phyloP scores from a whole-genome alignment of 1,140 invertebrate genomes.

The Drosophila willistoni region DNA sequence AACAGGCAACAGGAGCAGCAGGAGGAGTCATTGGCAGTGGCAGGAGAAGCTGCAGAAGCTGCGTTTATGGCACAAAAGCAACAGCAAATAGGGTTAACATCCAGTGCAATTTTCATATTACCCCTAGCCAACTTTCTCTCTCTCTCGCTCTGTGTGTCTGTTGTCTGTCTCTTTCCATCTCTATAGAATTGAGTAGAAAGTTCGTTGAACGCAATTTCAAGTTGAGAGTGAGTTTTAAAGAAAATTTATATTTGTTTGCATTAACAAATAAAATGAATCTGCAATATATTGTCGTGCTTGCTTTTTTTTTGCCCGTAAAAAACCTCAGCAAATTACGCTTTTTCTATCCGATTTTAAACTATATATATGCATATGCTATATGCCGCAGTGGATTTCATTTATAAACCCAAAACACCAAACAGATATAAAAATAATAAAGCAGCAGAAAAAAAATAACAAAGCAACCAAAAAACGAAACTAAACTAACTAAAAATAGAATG shows the following conservation, averaged over 20 bases:
- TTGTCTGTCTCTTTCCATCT: slow-evolving; percentile 13
- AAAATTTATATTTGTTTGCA: slow-evolving; percentile 6
- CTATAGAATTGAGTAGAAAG: slow-evolving; percentile 36
- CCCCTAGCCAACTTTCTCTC: slow-evolving; percentile 36
- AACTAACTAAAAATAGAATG: background rate
- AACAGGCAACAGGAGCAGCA: slow-evolving; percentile 38
- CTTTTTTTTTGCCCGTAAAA: background rate
- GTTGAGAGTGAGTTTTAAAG: slow-evolving; percentile 19
- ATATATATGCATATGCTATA: background rate
- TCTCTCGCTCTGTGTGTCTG: background rate
- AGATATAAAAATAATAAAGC: slow-evolving; percentile 2
- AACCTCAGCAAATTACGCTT: background rate
- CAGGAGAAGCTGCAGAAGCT: background rate
- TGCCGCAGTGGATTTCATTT: background rate
- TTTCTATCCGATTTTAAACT: background rate
- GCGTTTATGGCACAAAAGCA: slow-evolving; percentile 75
- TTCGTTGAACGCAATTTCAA: slow-evolving; percentile 53
- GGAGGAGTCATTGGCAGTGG: slow-evolving; percentile 10
- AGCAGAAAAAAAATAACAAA: background rate
- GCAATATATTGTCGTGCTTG: too few species aligned
- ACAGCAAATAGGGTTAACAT: slow-evolving; percentile 79
- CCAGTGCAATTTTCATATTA: slow-evolving; percentile 80
- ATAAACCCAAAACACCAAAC: slow-evolving; percentile 2
- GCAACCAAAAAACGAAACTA: background rate
- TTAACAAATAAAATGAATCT: background rate